Evolutionary conservation across 1,140 invertebrate genomes (phyloP).

Genomic region (Plodia interpunctella): DNA sequence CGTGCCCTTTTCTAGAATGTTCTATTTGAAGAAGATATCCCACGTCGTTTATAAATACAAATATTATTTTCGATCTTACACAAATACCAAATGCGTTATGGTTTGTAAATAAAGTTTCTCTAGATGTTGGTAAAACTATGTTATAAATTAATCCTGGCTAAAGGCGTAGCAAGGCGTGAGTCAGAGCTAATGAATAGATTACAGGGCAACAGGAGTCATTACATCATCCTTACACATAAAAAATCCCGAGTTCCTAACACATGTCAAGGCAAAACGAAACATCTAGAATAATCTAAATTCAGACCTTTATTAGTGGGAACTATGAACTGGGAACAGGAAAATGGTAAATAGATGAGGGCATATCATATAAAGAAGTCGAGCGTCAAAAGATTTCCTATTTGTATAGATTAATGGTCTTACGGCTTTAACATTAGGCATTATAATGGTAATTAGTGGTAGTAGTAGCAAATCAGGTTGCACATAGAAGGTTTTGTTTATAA

Average conservation of each 20-base stretch:
- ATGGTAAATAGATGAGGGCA: no score
- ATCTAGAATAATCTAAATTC: neutral
- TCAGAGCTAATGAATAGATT: neutral
- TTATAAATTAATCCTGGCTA: neutral
- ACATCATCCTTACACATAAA: neutral
- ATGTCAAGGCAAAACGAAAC: neutral
- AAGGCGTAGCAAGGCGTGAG: neutral
- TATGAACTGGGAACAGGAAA: no score
- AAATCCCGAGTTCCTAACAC: neutral
- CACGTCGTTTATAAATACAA: conserved; percentile 52
- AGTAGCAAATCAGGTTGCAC: neutral
- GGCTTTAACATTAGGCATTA: no score
- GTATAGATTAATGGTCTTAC: no score
- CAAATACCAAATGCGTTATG: neutral
- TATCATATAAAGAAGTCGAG: no score
- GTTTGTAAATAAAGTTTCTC: no score
- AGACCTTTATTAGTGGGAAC: neutral
- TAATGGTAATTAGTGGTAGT: no score
- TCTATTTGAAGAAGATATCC: conserved; percentile 60
- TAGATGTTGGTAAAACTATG: no score
- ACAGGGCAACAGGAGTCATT: neutral
- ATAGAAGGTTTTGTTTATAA: neutral
- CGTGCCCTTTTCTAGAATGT: conserved; percentile 46
- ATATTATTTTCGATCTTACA: neutral
- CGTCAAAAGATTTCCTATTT: no score